Conservation (phyloP, 2,888 invertebrate species). For the Andrena flavipes region DNA sequence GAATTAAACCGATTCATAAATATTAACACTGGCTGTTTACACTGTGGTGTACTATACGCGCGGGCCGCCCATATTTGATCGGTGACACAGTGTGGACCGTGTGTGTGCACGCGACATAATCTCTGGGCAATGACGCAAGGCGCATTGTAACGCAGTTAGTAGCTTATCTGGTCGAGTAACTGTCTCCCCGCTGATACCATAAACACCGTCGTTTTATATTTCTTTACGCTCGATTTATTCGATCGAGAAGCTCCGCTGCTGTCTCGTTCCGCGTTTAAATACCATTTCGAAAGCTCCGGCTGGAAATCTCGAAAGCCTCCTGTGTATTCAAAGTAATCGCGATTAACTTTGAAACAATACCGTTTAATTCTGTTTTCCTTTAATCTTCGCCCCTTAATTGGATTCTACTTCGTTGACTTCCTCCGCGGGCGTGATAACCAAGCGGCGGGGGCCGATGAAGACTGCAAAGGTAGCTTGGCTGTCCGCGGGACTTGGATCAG, state of each 20-base stretch:
- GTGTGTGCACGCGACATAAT: slow-evolving; percentile 20
- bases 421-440: not conserved
- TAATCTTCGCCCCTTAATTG: slow-evolving; percentile 22
- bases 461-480: too few relatives aligned
- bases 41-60: slow-evolving; percentile 33
- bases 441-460: not conserved
- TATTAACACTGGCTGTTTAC: slow-evolving; percentile 54
- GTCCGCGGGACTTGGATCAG: too few relatives aligned
- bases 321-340: not conserved
- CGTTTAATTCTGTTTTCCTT: slow-evolving; percentile 23
- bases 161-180: not conserved
- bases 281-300: too few relatives aligned
- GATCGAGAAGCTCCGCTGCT: not conserved
- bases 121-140: slow-evolving; percentile 35
- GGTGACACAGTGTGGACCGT: not conserved
- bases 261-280: too few relatives aligned
- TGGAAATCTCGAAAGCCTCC: not conserved
- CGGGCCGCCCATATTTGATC: slow-evolving; percentile 41
- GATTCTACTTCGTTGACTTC: slow-evolving; percentile 7
- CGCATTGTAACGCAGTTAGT: not conserved
- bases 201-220: not conserved
- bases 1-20: slow-evolving; percentile 60
- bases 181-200: not conserved
- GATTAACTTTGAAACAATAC: slow-evolving; percentile 3
- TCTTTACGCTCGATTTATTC: not conserved